Evolutionary conservation across 2,888 invertebrate species (phyloP).

Genomic region (Ophion ellenae): DNA sequence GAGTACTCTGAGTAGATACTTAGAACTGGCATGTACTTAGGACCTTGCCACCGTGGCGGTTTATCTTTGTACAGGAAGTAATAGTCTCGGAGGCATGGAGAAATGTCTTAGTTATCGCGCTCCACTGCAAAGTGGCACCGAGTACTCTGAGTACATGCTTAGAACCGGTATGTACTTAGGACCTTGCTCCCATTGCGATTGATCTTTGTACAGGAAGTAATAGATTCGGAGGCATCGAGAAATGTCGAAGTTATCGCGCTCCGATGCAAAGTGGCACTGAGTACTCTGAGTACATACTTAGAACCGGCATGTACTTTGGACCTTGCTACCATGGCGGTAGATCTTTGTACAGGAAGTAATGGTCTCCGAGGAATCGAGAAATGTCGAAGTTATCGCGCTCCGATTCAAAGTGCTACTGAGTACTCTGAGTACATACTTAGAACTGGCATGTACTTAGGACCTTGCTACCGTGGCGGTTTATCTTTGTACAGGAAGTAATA

Average conservation of each 20-base stretch:
- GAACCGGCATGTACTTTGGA: constrained; percentile 22
- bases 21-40: constrained; percentile 35
- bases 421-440: too few species aligned
- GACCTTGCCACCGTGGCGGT: neutral
- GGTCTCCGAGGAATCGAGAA: neutral
- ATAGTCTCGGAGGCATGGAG: constrained; percentile 5
- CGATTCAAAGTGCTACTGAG: too few species aligned
- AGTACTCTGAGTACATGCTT: too few species aligned
- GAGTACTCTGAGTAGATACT: too few species aligned
- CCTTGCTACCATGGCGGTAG: neutral
- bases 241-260: too few species aligned
- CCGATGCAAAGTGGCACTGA: too few species aligned
- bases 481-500: constrained; percentile 1
- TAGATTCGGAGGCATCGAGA: neutral
- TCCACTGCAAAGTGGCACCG: too few species aligned
- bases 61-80: neutral
- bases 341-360: neutral
- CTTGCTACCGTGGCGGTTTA: neutral
- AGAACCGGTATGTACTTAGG: constrained; percentile 18
- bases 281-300: too few species aligned
- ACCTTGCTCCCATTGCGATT: neutral
- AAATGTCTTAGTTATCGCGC: too few species aligned
- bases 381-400: too few species aligned
- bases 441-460: constrained; percentile 21
- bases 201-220: neutral